Base-by-base conservation (phyloP, 92 coral and sea anemone species). In the Pocillopora grandis region DNA sequence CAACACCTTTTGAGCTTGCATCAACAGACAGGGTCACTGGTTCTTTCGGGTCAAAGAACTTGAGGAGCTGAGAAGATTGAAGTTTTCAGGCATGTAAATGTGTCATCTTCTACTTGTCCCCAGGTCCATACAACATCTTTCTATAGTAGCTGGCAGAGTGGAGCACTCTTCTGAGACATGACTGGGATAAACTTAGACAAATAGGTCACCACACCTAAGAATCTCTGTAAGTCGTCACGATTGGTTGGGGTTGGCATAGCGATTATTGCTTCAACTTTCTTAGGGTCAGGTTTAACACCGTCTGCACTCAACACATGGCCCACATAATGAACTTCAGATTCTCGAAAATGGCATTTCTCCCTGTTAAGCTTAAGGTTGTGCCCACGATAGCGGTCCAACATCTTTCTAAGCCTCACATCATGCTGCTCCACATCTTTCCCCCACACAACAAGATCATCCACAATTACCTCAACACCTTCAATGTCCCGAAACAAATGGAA, bases 361-460 rank as follows among this genome's bases (percentile, higher is more conserved):
- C 60, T 75, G 59, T 55, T 20, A 5, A 75, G 36, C 19, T 49
- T 57, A 17, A 75, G 78, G 78, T 85, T 84, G 56, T 31, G 55
- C 62, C 69, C 89, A 68, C 77, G 79, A 70, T 31, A 79, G 58
- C 31, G 62, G 75, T 86, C 89, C 57, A 86, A 79, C 61, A 79
- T 78, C 77, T 58, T 23, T 20, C 89, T 68, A 78, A 86, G 89
- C 73, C 86, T 81, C 31, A 17, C 78, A 72, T 85, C 78, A 55
- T 76, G 84, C 79, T 78, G 79, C 79, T 68, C 82, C 60, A 72
- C 86, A 76, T 76, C 79, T 21, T 75, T 35, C 9, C 63, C 84
- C 87, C 85, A 84, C 62, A 84, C 87, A 20, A 84, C 85, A 20
- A 84, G 42, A 64, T 84, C 87, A 58, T 84, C 87, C 19, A 76